These are phyloP conservation scores for Pemphredon lugubris DNA, from an alignment of 2,888 invertebrate genomes.

Conservation along the genomic window DNA sequence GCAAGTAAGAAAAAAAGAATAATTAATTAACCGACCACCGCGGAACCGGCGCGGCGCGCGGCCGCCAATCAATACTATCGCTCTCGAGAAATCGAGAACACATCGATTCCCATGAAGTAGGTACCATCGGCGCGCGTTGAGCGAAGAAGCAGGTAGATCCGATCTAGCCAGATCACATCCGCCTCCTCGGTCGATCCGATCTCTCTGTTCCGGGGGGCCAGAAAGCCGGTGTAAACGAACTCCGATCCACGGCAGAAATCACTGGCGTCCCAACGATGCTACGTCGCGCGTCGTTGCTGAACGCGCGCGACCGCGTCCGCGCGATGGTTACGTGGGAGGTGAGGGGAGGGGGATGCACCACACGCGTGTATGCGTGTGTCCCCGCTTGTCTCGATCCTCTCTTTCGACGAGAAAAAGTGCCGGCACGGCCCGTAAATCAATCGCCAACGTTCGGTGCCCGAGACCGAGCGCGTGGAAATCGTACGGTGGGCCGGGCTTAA, in stretches of 20 bases:
- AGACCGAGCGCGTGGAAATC: conserved; percentile 70
- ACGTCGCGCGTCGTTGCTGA: no score
- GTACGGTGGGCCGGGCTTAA: conserved; percentile 72
- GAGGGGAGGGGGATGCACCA: no score
- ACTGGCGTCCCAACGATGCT: conserved; percentile 21
- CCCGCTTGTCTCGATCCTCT: conserved; percentile 36
- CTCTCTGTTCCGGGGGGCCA: conserved; percentile 46
- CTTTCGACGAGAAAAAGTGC: conserved; percentile 63
- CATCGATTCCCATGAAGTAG: conserved; percentile 54
- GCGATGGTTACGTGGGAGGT: no score
- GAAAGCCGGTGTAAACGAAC: conserved; percentile 61
- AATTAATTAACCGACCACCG: conserved; percentile 40
- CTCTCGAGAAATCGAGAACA: conserved; percentile 36
- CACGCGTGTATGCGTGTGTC: conserved; percentile 53
- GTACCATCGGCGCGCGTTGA: conserved; percentile 4
- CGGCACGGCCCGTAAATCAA: conserved; percentile 59
- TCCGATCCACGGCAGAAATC: conserved; percentile 44
- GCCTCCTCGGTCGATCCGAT: conserved; percentile 47
- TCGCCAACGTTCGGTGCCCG: conserved; percentile 43
- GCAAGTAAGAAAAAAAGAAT: background rate
- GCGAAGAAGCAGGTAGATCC: conserved; percentile 41
- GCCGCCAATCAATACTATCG: conserved; percentile 42
- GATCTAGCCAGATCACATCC: conserved; percentile 57
- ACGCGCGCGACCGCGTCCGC: conserved; percentile 16
- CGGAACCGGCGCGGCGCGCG: background rate